These are phyloP conservation scores for Lytechinus variegatus DNA, from an alignment of 35 echinoderm and acorn worm species.

Conservation along the genomic window DNA sequence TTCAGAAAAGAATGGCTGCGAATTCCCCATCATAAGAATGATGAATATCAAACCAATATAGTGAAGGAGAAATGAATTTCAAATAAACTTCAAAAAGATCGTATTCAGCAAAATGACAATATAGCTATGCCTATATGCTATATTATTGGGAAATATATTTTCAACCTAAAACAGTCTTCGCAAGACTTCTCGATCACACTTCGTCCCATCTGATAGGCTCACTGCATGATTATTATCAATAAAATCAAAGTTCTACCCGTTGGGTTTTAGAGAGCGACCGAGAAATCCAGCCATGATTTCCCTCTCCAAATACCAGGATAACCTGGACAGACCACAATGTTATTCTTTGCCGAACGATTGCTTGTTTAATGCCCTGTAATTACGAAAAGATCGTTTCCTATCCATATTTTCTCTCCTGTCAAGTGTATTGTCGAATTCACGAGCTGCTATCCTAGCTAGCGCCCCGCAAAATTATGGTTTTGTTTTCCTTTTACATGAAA, in stretches of 20 bases:
- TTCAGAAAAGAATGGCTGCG: too few species aligned
- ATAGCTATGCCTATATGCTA: too few species aligned
- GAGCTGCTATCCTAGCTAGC: too few species aligned
- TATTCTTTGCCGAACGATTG: conserved; percentile 30
- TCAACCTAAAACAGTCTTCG: background rate
- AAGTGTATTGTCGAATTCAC: background rate
- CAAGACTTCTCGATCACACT: background rate
- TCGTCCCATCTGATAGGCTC: background rate
- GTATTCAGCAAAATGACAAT: background rate
- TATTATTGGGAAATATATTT: background rate
- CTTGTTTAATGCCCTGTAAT: conserved; percentile 29
- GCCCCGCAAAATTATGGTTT: too few species aligned
- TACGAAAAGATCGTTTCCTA: conserved; percentile 9
- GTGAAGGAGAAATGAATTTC: too few species aligned
- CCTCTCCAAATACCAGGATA: conserved; percentile 21
- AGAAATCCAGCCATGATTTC: conserved; percentile 8
- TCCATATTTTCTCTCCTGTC: background rate
- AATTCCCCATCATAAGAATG: too few species aligned
- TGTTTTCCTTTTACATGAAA: too few species aligned
- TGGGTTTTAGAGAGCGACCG: background rate
- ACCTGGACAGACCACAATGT: background rate
- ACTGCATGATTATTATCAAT: background rate
- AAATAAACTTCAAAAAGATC: too few species aligned
- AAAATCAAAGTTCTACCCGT: background rate
- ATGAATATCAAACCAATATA: too few species aligned